Base-by-base conservation (phyloP, 2,113 vertebrate species). In the Scomber colias region DNA sequence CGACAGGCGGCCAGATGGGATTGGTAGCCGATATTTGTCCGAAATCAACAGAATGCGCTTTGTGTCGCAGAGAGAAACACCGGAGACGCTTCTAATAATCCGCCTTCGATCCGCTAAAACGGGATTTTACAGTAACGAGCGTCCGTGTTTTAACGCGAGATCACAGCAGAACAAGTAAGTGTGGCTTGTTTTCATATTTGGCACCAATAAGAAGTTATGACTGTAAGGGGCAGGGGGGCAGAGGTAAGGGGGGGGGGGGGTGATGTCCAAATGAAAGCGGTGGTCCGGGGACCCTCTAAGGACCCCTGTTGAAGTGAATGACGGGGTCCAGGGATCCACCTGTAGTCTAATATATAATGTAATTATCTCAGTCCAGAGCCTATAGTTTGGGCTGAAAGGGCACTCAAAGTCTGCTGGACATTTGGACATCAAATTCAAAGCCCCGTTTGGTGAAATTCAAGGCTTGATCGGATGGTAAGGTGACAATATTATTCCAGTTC, bases 1-100 rank as follows among this genome's bases (percentile, higher is more conserved):
- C 83, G 88, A 81, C 84, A 83, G 89, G 85, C 88, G 89, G 89
- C 89, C 92, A 93, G 92, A 92, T 84, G 90, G 89, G 86, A 82
- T 51, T 69, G 76, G 78, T 53, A 61, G 87, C 74, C 12, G 84
- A 89, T 86, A 93, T 89, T 87, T 86, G 89, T 87, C 82, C 66
- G 45, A 77, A 91, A 93, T 90, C 90, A 84, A 87, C 90, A 90
- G 81, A 77, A 84, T 81, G 90, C 82, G 82, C 82, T 87, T 81
- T 84, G 88, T 87, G 77, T 31, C 12, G 73, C 69, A 0, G 76
- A 54, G 74, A 57, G 79, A 48, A 59, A 30, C 66, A 31, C 2
- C 78, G 19, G 45, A 50, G 46, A 17, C 65, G 56, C 31, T 5
- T 49, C 35, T 68, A 1, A 9, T 67, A 2, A 35, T 46, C 35